Percentiles rank a stretch among this genome's conserved stretches.
Evolutionary conservation across 2,113 vertebrate genomes (phyloP).

Genomic region (Spea bombifrons): DNA sequence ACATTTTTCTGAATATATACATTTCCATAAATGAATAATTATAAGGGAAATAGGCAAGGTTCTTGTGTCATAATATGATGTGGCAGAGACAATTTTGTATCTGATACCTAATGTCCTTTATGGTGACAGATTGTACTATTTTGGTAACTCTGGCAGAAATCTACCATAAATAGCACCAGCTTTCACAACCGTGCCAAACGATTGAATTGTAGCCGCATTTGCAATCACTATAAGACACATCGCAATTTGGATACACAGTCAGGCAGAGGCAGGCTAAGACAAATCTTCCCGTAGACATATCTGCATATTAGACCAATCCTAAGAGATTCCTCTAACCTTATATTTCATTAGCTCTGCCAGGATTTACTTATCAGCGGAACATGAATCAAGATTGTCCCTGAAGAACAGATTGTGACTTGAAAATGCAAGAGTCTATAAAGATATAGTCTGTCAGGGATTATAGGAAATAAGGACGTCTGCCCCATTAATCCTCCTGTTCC

Average conservation of each 20-base stretch:
- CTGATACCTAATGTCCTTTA: conserved; percentile 15
- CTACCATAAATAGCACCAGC: conserved; percentile 14
- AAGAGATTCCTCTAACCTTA: conserved; percentile 40
- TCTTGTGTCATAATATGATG: neutral
- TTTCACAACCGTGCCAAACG: conserved; percentile 13
- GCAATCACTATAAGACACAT: neutral
- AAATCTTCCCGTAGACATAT: conserved; percentile 38
- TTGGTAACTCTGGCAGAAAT: conserved; percentile 17
- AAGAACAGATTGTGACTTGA: conserved; percentile 47
- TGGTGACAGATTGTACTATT: conserved; percentile 30
- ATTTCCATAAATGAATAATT: neutral
- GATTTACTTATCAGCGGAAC: conserved; percentile 46
- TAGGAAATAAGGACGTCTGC: conserved; percentile 45
- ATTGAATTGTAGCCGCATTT: neutral
- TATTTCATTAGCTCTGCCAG: conserved; percentile 48
- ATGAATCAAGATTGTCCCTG: conserved; percentile 47
- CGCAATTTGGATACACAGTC: neutral
- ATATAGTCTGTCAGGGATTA: conserved; percentile 49
- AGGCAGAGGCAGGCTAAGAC: conserved; percentile 15
- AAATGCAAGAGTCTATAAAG: conserved; percentile 49
- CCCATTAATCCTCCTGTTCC: conserved; percentile 48
- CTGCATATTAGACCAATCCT: conserved; percentile 47
- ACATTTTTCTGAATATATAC: no score
- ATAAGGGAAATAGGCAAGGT: neutral
- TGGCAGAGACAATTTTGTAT: neutral